Base-by-base conservation (phyloP, 2,888 invertebrate species). In the Diaperis boleti region DNA sequence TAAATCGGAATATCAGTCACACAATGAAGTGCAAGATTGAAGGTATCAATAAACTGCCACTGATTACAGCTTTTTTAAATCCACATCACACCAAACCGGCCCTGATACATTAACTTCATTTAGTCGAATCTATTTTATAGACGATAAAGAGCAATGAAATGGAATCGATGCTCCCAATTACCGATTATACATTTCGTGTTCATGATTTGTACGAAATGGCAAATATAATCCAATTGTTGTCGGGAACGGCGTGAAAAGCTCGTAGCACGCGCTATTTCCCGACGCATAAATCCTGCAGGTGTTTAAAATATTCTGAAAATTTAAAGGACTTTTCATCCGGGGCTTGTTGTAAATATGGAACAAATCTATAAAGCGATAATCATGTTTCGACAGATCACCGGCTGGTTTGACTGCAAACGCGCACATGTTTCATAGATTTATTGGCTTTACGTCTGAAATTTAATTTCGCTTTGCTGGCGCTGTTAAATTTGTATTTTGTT, bases 321-420 rank as follows among this genome's bases (percentile, higher is more conserved):
- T 37, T 26, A 11, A 22, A 13, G 37, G 52, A 41, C 22, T 22
- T 41, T 37, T 52, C 10, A n/a, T 39, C 8, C 1, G 26, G 11
- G 2, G 18, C 10, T 33, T 31, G 18, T 35, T 49, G 52, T 52
- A 39, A 39, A 39, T 37, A 50, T 5, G 17, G 26, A 37, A 39
- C 39, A 39, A 52, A 52, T 52, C 22, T 39, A 37, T 18, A 52
- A 52, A 52, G 20, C 20, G 52, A 15, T 41, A 52, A 52, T 52
- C 52, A 39, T 52, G 39, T 52, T 52, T 52, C 15, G 39, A 37
- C 52, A 52, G 52, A 37, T 52, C 52, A 35, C 31, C 35, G n/a
- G 14, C 52, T 11, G 29, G 6, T 52, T 37, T 29, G 39, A n/a
- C 22, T 8, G 14, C 13, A 52, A 37, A 50, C 11, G 6, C 14